Evolutionary conservation across 2,113 vertebrate species (phyloP), one percentile per base, ranked within the genome.

Genomic region (Cairina moschata): DNA sequence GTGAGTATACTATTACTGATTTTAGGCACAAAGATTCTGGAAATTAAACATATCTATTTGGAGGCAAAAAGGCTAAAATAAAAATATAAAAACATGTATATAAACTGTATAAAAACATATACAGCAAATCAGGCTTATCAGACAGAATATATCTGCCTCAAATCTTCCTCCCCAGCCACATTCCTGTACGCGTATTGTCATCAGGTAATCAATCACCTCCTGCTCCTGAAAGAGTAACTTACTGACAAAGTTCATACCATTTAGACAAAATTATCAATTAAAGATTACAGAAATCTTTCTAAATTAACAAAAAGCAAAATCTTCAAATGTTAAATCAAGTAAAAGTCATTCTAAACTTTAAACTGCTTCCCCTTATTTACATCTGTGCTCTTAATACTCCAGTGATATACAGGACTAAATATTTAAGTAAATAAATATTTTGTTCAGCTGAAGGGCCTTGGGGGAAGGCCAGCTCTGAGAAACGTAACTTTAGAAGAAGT

Each of bases 1-100:
- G 22, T 22, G 74, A 93, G 83, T 34, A 90, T 8, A 71, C 36
- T 55, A 58, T 15, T 79, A 38, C 66, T 56, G 52, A 78, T 62
- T 96, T 97, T 87, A 96, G 89, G 93, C 67, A 54, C 0, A 1
- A 91, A 92, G 80, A 75, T 75, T 88, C 72, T 7, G 16, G 52
- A 95, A 94, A 95, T 75, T 60, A 93, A 80, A 75, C 38, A 86
- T 67, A 85, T 4, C 67, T 74, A 93, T 29, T 83, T 95, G 54
- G 34, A 96, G 56, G 48, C 72, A 96, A 94, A 75, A 83, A 73
- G 76, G 63, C 32, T 94, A 90, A 88, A 95, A 93, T 29, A 78
- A 96, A 95, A 56, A 54, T 26, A 62, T n/a, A 46, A 28, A 69
- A 42, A 38, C 29, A 88, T 73, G 58, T 9, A 54, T 17, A 40